phyloP scores from a whole-genome alignment of 2,888 invertebrate species.

The Boloria euphrosyne region DNA sequence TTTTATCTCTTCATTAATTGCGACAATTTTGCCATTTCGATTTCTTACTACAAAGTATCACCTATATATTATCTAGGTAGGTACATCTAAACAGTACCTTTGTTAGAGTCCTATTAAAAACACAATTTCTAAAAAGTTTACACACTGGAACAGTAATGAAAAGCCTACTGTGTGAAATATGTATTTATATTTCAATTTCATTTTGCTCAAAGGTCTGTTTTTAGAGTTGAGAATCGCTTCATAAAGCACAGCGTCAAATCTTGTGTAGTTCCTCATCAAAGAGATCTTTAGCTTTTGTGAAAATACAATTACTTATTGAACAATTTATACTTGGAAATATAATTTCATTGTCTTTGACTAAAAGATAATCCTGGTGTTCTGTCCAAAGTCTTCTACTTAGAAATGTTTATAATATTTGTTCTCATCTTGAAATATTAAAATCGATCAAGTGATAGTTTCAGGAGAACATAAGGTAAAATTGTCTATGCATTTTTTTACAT shows the following conservation, averaged over 20 bases:
- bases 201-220: conserved; percentile 44
- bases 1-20: conserved; percentile 48
- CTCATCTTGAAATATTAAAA: no score
- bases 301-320: conserved; percentile 48
- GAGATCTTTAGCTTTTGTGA: conserved; percentile 47
- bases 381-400: conserved; percentile 46
- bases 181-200: conserved; percentile 48
- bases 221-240: conserved; percentile 42
- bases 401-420: no score
- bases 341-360: conserved; percentile 26
- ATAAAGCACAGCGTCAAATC: conserved; percentile 55
- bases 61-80: conserved; percentile 40
- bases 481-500: no score
- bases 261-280: conserved; percentile 45
- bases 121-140: conserved; percentile 54
- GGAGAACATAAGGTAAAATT: no score
- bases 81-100: conserved; percentile 61
- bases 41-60: conserved; percentile 56
- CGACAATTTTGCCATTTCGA: conserved; percentile 48
- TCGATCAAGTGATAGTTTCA: no score
- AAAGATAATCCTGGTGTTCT: conserved; percentile 24
- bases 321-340: conserved; percentile 43
- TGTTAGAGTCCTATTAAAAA: conserved; percentile 65
- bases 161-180: conserved; percentile 57
- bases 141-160: conserved; percentile 52